Percentiles rank a stretch among this genome's conserved stretches.
These are phyloP conservation scores for Catocala fraxini DNA, from an alignment of 2,888 invertebrate genomes.

Conservation along the genomic window DNA sequence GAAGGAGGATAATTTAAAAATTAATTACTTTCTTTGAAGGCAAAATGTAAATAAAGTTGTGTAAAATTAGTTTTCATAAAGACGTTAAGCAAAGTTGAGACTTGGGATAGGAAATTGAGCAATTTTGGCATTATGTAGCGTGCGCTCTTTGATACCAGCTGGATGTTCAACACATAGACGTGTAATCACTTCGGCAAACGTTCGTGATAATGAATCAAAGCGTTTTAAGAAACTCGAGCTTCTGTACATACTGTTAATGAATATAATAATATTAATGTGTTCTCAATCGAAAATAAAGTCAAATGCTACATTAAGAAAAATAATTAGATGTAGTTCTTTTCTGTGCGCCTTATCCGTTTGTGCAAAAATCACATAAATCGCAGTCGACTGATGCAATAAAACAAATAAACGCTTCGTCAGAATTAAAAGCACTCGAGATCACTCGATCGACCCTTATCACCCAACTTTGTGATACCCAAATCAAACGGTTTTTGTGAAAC, in stretches of 20 bases:
- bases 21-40: constrained; percentile 71
- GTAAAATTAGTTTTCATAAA: constrained; percentile 78
- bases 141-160: constrained; percentile 47
- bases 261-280: no score
- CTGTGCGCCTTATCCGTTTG: no score
- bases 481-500: constrained; percentile 61
- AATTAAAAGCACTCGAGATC: constrained; percentile 64
- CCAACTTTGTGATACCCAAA: constrained; percentile 61
- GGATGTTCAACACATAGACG: constrained; percentile 16
- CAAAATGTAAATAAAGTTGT: constrained; percentile 72
- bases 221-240: no score
- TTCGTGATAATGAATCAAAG: constrained; percentile 6
- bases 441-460: constrained; percentile 64
- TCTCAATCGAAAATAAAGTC: no score
- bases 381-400: constrained; percentile 20
- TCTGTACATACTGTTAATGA: no score
- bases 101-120: constrained; percentile 77
- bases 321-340: no score
- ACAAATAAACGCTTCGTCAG: constrained; percentile 52
- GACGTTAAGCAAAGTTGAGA: constrained; percentile 74
- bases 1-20: constrained; percentile 64
- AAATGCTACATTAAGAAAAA: no score
- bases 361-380: constrained; percentile 8
- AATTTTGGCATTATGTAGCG: constrained; percentile 73
- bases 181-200: constrained; percentile 9